These are phyloP conservation scores for Hippasteria phrygiana DNA, from an alignment of 53 echinoderm and acorn worm genomes.

Conservation along the genomic window DNA sequence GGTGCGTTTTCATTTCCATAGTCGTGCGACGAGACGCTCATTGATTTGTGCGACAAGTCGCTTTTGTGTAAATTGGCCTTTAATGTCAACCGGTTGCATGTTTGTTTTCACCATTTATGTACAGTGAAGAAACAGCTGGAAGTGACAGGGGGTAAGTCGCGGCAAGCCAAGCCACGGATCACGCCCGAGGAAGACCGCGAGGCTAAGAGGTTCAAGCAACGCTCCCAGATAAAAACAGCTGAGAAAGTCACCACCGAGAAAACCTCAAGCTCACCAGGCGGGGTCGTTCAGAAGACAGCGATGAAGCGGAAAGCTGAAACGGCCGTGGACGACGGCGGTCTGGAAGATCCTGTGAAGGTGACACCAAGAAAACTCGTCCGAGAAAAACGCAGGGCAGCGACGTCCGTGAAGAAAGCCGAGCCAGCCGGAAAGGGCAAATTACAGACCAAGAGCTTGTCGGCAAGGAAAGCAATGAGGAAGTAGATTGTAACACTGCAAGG, in stretches of 20 bases:
- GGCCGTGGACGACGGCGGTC: background rate
- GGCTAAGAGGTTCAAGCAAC: background rate
- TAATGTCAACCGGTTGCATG: background rate
- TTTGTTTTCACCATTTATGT: background rate
- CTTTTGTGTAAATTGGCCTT: too few species aligned
- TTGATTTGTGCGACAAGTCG: too few species aligned
- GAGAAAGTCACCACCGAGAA: background rate
- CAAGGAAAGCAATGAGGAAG: slow-evolving; percentile 30
- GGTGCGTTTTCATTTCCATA: too few species aligned
- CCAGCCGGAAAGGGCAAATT: slow-evolving; percentile 6
- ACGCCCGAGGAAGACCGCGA: slow-evolving; percentile 1
- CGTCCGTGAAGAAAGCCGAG: slow-evolving; percentile 12
- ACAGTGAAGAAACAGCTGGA: slow-evolving; percentile 72
- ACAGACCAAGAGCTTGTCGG: slow-evolving; percentile 7
- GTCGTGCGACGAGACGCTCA: too few species aligned
- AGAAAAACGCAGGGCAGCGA: slow-evolving; percentile 6
- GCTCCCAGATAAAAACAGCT: slow-evolving; percentile 5
- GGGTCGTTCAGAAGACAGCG: background rate
- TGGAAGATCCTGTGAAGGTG: background rate
- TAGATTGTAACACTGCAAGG: too few species aligned
- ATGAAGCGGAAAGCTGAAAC: slow-evolving; percentile 31
- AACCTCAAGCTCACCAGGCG: background rate
- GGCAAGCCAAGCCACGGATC: background rate
- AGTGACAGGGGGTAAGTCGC: background rate
- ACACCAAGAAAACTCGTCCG: background rate